Evolutionary conservation across 2,113 vertebrate species (phyloP).

Genomic region (Boulengeromyrus knoepffleri): DNA sequence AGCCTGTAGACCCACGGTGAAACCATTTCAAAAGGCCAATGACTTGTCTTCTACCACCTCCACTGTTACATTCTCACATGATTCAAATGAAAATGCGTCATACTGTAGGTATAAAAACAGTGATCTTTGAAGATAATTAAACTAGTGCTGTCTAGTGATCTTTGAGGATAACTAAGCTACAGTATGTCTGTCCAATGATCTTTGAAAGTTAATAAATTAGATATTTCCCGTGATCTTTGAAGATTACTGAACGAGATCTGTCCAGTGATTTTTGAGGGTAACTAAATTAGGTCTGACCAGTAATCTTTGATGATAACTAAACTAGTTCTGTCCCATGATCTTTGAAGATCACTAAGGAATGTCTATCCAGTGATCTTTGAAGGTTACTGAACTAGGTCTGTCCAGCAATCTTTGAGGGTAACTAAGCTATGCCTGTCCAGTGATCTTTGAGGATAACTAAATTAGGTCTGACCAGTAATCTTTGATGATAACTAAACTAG

Average conservation of each 20-base stretch:
- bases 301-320: background rate
- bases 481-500: too few species aligned
- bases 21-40: background rate
- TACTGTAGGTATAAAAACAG: background rate
- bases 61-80: background rate
- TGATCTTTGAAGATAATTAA: background rate
- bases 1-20: background rate
- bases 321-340: background rate
- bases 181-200: background rate
- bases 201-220: background rate
- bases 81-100: background rate
- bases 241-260: background rate
- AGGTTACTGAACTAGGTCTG: too few species aligned
- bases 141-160: background rate
- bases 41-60: background rate
- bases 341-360: background rate
- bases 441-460: background rate
- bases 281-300: background rate
- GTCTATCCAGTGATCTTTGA: background rate
- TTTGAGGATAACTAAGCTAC: background rate
- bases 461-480: background rate
- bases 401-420: too few species aligned
- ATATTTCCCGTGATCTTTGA: background rate
- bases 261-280: background rate
- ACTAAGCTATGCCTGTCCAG: background rate